Evolutionary conservation across 1,140 invertebrate genomes (phyloP).

Genomic region (Bilobella aurantiaca): DNA sequence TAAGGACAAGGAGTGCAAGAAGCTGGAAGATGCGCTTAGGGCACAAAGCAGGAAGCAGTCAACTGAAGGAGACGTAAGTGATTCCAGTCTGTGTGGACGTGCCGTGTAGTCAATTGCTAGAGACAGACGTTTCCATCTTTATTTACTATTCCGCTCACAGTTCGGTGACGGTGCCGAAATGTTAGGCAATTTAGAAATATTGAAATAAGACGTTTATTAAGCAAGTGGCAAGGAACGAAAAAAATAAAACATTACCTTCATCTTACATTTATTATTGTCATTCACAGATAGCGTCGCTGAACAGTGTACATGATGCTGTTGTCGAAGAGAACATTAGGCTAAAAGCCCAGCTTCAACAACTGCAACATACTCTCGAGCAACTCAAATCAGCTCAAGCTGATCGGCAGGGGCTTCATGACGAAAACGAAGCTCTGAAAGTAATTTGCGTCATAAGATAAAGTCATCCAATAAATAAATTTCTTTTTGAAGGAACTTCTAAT

Average conservation of each 20-base stretch:
- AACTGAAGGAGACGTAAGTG: conserved; percentile 15
- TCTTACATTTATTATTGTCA: background rate
- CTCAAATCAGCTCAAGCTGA: conserved; percentile 11
- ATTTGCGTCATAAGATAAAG: too few species aligned
- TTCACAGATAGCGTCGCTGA: conserved; percentile 3
- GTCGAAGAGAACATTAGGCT: conserved; percentile 10
- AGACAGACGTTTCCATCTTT: too few species aligned
- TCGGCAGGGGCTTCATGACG: conserved; percentile 8
- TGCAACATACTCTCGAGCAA: conserved; percentile 11
- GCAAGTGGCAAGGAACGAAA: conserved; percentile 3
- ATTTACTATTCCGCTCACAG: too few species aligned
- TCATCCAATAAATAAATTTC: too few species aligned
- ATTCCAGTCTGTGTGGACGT: background rate
- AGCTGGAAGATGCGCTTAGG: conserved; percentile 17
- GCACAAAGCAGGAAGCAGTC: too few species aligned
- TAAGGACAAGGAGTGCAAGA: too few species aligned
- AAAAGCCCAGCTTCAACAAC: conserved; percentile 11
- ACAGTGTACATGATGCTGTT: background rate
- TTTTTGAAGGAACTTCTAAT: background rate
- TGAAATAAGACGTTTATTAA: too few species aligned
- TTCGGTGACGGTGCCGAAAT: too few species aligned
- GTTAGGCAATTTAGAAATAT: too few species aligned
- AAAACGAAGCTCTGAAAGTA: conserved; percentile 18
- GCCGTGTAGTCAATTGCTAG: too few species aligned
- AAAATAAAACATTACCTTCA: background rate